Conservation (phyloP, 2,113 vertebrate species). For the Stercorarius parasiticus region DNA sequence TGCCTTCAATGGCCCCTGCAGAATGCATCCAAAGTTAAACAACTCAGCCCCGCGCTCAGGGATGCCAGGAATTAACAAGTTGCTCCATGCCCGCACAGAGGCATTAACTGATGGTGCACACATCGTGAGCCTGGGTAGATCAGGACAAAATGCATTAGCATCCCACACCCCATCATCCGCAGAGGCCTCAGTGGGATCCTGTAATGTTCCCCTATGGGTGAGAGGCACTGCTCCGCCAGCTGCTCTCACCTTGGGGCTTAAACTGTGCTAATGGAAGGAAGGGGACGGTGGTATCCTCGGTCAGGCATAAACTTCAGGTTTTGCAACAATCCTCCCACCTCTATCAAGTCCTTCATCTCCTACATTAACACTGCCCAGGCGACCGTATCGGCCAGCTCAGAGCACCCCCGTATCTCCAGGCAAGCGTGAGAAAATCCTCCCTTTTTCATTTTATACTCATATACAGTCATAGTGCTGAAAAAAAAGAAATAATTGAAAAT, state of each 20-base stretch:
- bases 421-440: neutral
- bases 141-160: neutral
- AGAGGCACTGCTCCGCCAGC: neutral
- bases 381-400: accelerated
- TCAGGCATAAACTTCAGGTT: neutral
- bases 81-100: neutral
- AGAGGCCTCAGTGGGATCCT: neutral
- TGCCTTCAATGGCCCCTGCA: neutral
- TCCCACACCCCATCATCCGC: neutral
- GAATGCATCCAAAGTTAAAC: neutral
- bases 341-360: neutral
- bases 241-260: neutral
- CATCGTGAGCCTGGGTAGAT: neutral
- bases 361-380: neutral
- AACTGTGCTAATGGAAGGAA: too few species aligned
- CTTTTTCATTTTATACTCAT: neutral
- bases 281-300: accelerated
- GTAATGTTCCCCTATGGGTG: neutral
- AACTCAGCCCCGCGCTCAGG: neutral
- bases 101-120: neutral
- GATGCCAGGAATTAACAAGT: neutral
- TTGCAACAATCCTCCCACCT: neutral
- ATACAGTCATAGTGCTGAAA: neutral
- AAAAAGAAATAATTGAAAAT: neutral
- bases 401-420: neutral